Evolutionary conservation across 2,113 vertebrate species (phyloP).

Genomic region (Procavia capensis): DNA sequence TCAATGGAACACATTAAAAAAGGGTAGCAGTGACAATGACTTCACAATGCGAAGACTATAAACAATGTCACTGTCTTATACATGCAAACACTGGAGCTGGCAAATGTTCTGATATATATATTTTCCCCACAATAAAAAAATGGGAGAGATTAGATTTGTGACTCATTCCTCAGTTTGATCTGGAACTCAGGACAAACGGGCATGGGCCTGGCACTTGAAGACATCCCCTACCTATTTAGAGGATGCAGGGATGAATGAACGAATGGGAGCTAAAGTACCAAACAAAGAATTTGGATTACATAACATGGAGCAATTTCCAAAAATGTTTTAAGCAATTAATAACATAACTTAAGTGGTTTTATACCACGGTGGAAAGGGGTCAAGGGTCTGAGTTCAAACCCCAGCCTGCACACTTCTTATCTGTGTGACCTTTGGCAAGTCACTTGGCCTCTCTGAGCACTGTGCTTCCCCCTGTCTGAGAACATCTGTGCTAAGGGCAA

Average conservation of each 20-base stretch:
- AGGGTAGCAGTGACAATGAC: too few relatives aligned
- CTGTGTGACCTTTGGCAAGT: not conserved
- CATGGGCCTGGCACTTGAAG: not conserved
- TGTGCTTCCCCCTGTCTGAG: not conserved
- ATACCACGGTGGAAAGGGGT: not conserved
- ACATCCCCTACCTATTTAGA: not conserved
- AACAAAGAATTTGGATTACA: rapidly evolving
- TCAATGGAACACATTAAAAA: too few relatives aligned
- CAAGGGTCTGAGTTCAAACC: not conserved
- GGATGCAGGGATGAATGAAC: not conserved
- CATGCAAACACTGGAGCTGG: not conserved
- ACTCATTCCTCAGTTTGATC: not conserved
- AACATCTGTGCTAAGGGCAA: not conserved
- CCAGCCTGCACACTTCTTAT: not conserved
- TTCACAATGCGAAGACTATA: not conserved
- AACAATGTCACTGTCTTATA: not conserved
- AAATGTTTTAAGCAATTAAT: not conserved
- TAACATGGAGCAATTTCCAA: not conserved
- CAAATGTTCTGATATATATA: not conserved
- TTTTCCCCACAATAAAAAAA: not conserved
- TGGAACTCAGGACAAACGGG: not conserved
- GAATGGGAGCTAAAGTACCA: not conserved
- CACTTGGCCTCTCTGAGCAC: not conserved
- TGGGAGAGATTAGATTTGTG: not conserved
- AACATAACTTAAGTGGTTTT: not conserved